A percentile compares a stretch with the other conserved stretches of the same genome.
These are phyloP conservation scores for Leuciscus idus DNA, from an alignment of 2,113 vertebrate species.

Conservation along the genomic window DNA sequence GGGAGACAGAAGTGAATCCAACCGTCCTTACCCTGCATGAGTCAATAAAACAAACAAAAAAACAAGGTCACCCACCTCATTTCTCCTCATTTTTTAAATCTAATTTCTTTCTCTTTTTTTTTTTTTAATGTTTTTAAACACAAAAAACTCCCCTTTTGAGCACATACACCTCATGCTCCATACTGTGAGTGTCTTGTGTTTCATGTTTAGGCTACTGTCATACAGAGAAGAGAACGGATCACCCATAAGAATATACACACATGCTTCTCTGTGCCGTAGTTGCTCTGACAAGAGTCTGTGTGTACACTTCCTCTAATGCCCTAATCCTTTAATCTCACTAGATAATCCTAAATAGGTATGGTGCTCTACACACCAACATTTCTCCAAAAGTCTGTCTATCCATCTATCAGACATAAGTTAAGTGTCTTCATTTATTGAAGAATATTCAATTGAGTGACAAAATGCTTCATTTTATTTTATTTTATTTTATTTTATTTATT, in stretches of 20 bases:
- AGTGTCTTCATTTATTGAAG: background rate
- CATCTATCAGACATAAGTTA: background rate
- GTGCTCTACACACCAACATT: constrained; percentile 62
- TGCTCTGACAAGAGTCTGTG: background rate
- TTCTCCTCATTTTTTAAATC: background rate
- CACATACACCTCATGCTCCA: background rate
- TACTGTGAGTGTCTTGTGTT: background rate
- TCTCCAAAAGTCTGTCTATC: constrained; percentile 2
- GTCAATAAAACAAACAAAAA: constrained; percentile 39
- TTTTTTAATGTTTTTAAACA: background rate
- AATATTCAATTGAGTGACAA: background rate
- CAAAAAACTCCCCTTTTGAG: background rate
- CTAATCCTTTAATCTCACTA: constrained; percentile 79
- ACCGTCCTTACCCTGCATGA: constrained; percentile 30
- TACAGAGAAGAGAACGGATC: background rate
- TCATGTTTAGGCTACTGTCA: background rate
- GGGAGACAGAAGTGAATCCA: background rate
- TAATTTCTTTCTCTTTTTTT: background rate
- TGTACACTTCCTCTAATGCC: constrained; percentile 62
- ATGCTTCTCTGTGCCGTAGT: constrained; percentile 1
- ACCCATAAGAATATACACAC: background rate
- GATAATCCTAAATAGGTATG: constrained; percentile 72
- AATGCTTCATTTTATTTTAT: background rate
- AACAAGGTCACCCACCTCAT: constrained; percentile 19
- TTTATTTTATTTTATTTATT: too few species aligned